A percentile compares a stretch with the other conserved stretches of the same genome.
These are phyloP conservation scores for Meda fulgida DNA, from an alignment of 2,797 vertebrate species.

Conservation along the genomic window DNA sequence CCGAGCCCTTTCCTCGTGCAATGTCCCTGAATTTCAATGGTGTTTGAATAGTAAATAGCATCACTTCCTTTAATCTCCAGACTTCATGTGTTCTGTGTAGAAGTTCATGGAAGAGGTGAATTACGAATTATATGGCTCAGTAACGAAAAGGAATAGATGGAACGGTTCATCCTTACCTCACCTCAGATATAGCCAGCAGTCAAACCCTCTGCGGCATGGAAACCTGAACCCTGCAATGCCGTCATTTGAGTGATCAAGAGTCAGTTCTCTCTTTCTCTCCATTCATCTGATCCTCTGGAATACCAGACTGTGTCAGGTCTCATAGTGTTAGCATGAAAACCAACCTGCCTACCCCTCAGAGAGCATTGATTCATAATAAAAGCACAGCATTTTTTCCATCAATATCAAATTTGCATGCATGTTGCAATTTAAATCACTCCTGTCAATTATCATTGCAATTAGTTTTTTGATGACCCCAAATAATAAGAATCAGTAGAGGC, in stretches of 20 bases:
- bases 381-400: slow-evolving; percentile 12
- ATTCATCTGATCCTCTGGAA: slow-evolving; percentile 35
- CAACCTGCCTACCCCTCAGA: slow-evolving; percentile 46
- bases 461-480: not conserved
- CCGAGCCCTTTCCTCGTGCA: not conserved
- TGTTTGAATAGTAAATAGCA: slow-evolving; percentile 61
- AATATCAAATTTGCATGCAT: slow-evolving; percentile 5
- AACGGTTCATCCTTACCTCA: slow-evolving; percentile 16
- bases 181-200: slow-evolving; percentile 41
- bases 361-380: slow-evolving; percentile 44
- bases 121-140: not conserved
- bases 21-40: slow-evolving; percentile 50
- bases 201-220: slow-evolving; percentile 38
- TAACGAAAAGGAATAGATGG: not conserved
- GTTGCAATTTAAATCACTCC: slow-evolving; percentile 5
- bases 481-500: not conserved
- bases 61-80: slow-evolving; percentile 10
- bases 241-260: slow-evolving; percentile 19
- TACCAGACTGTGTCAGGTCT: slow-evolving; percentile 32
- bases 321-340: slow-evolving; percentile 49
- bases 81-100: not conserved
- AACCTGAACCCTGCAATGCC: slow-evolving; percentile 44
- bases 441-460: slow-evolving; percentile 27
- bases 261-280: slow-evolving; percentile 28
- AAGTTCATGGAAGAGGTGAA: not conserved